phyloP scores from a whole-genome alignment of 2,888 invertebrate genomes.

The Pachycephus smyrnensis region DNA sequence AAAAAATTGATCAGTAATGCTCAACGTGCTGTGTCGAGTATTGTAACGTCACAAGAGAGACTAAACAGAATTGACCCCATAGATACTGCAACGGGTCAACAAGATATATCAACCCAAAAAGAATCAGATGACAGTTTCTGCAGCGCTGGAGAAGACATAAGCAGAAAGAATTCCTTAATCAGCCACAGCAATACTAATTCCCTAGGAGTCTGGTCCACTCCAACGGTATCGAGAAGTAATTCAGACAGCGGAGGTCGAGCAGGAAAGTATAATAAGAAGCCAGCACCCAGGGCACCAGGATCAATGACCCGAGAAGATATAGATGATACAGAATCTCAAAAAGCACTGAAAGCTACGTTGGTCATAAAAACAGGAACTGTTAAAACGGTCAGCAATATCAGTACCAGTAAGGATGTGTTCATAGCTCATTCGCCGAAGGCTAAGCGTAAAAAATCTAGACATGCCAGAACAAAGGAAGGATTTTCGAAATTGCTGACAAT shows the following conservation, averaged over 20 bases:
- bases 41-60: conserved; percentile 47
- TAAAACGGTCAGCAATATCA: conserved; percentile 51
- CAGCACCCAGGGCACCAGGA: conserved; percentile 68
- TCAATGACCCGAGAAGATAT: conserved; percentile 22
- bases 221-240: conserved; percentile 41
- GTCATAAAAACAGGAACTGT: conserved; percentile 68
- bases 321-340: conserved; percentile 32
- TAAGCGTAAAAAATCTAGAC: conserved; percentile 39
- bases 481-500: conserved; percentile 57
- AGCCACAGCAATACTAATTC: conserved; percentile 10
- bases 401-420: conserved; percentile 47
- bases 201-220: conserved; percentile 31
- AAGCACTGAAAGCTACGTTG: conserved; percentile 68
- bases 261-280: conserved; percentile 70
- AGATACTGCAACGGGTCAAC: neutral
- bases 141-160: neutral
- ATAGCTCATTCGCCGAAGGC: conserved; percentile 37
- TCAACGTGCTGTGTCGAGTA: conserved; percentile 48
- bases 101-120: neutral
- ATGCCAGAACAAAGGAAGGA: conserved; percentile 47
- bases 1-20: conserved; percentile 51
- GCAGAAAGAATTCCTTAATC: conserved; percentile 8
- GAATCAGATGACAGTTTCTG: neutral
- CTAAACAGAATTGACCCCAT: conserved; percentile 11
- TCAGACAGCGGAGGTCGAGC: conserved; percentile 59